Conservation (phyloP, 1,140 invertebrate species). For the Palaemon carinicauda region DNA sequence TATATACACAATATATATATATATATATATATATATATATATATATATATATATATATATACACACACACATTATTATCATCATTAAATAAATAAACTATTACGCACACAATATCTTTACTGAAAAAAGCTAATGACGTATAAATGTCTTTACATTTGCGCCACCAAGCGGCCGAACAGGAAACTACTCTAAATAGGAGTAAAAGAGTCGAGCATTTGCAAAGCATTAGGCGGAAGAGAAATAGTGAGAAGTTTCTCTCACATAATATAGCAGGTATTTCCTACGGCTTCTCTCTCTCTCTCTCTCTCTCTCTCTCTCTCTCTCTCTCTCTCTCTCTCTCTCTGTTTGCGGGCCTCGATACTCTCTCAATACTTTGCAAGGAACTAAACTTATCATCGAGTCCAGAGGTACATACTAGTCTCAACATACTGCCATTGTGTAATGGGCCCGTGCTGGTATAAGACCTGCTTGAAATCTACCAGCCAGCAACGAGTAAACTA, state of each 20-base stretch:
- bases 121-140: background rate
- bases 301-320: background rate
- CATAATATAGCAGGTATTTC: too few relatives aligned
- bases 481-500: too few relatives aligned
- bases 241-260: background rate
- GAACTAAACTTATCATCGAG: too few relatives aligned
- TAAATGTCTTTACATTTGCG: background rate
- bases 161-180: background rate
- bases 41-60: constrained; percentile 13
- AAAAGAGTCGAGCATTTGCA: background rate
- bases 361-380: too few relatives aligned
- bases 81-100: background rate
- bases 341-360: background rate
- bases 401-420: too few relatives aligned
- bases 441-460: too few relatives aligned
- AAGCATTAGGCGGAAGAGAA: background rate
- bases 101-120: background rate
- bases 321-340: constrained; percentile 1
- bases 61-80: background rate
- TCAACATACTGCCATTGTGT: too few relatives aligned
- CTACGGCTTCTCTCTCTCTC: background rate
- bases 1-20: background rate
- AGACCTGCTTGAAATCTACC: too few relatives aligned
- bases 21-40: background rate
- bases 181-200: background rate